Conservation (phyloP, 2,888 invertebrate genomes). For the Diadegma fenestrale region DNA sequence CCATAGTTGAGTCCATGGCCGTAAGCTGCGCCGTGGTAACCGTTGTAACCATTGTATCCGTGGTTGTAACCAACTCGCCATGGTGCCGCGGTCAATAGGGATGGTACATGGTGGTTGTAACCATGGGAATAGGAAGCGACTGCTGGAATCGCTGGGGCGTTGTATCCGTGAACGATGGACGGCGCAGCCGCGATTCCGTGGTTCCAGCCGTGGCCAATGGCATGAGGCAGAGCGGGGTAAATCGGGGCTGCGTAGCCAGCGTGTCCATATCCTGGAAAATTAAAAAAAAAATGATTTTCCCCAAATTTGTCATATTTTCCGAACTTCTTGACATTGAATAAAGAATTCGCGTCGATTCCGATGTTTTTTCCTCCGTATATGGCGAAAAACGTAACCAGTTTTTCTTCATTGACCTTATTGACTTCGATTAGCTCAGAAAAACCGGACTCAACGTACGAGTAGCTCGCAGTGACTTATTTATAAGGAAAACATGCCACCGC, state of each 20-base stretch:
- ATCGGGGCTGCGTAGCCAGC: slow-evolving; percentile 65
- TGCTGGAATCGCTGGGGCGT: slow-evolving; percentile 46
- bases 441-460: neutral
- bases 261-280: slow-evolving; percentile 68
- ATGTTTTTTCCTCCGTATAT: too few relatives aligned
- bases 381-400: neutral
- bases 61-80: slow-evolving; percentile 65
- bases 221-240: slow-evolving; percentile 54
- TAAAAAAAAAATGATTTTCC: neutral
- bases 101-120: slow-evolving; percentile 69
- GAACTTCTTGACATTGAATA: neutral
- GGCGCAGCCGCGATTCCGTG: slow-evolving; percentile 70
- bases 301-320: neutral
- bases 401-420: neutral
- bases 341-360: neutral
- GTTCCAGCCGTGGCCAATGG: slow-evolving; percentile 62
- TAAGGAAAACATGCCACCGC: neutral
- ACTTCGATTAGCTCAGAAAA: neutral
- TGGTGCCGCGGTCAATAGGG: slow-evolving; percentile 58
- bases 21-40: slow-evolving; percentile 67
- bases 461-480: neutral
- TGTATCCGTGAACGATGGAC: slow-evolving; percentile 54
- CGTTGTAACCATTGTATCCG: slow-evolving; percentile 62
- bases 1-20: slow-evolving; percentile 65
- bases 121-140: slow-evolving; percentile 71